A percentile compares a stretch with the other conserved stretches of the same genome.
These are phyloP conservation scores for Iphiclides podalirius DNA, from an alignment of 2,888 invertebrate species.

Conservation along the genomic window DNA sequence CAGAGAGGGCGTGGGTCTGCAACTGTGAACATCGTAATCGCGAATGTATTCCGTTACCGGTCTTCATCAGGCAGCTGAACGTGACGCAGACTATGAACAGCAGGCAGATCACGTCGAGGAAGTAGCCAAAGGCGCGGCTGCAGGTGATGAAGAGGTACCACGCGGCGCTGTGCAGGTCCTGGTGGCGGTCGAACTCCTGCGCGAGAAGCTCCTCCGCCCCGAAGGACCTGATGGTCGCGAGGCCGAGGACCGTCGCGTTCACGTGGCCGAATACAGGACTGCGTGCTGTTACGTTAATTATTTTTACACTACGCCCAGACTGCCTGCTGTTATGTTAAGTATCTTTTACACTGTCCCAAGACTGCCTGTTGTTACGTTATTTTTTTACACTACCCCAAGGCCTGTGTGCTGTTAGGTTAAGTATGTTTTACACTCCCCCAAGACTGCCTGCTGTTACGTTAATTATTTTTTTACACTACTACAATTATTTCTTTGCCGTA, in stretches of 20 bases:
- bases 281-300: slow-evolving; percentile 78
- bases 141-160: slow-evolving; percentile 84
- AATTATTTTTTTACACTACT: too few species aligned
- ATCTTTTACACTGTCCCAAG: neutral
- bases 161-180: slow-evolving; percentile 83
- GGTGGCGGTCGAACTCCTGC: slow-evolving; percentile 77
- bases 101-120: slow-evolving; percentile 82
- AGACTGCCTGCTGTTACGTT: slow-evolving; percentile 86
- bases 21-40: too few species aligned
- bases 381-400: neutral
- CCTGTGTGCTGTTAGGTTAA: too few species aligned
- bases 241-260: slow-evolving; percentile 87
- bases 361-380: too few species aligned
- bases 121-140: slow-evolving; percentile 83
- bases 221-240: slow-evolving; percentile 90
- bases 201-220: slow-evolving; percentile 83
- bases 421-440: too few species aligned
- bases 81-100: slow-evolving; percentile 83
- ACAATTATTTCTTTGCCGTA: too few species aligned
- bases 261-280: slow-evolving; percentile 92
- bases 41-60: too few species aligned
- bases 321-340: too few species aligned
- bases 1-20: too few species aligned
- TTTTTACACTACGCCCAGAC: too few species aligned
- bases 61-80: slow-evolving; percentile 79